Conservation (phyloP, 1,140 invertebrate species). For the Plectrocnemia conspersa region DNA sequence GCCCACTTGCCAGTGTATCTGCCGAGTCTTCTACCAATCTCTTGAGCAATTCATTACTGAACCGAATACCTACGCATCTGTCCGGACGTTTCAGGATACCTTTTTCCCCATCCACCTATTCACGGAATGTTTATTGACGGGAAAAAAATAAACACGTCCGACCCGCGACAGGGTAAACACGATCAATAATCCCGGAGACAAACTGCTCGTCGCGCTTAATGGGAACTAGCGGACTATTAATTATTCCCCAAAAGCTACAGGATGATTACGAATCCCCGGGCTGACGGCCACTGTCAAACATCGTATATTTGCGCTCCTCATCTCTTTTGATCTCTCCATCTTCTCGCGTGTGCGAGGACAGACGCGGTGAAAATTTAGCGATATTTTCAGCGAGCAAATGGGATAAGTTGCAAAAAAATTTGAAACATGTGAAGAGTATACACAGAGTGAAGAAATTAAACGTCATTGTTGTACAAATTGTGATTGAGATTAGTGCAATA, state of each 20-base stretch:
- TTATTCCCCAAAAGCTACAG: not conserved
- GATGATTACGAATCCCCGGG: not conserved
- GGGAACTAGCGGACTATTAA: not conserved
- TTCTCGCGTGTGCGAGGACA: too few relatives aligned
- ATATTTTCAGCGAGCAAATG: too few relatives aligned
- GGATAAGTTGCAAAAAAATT: too few relatives aligned
- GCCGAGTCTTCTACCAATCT: not conserved
- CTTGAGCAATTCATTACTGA: not conserved
- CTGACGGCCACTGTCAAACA: not conserved
- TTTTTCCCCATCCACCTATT: constrained; percentile 12
- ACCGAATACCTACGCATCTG: constrained; percentile 16
- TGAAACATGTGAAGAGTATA: too few relatives aligned
- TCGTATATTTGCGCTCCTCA: constrained; percentile 1
- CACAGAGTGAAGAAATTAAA: too few relatives aligned
- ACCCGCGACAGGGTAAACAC: constrained; percentile 3
- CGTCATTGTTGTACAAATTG: too few relatives aligned
- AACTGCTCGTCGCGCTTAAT: not conserved
- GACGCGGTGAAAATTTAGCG: too few relatives aligned
- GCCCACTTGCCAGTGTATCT: too few relatives aligned
- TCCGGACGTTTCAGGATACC: constrained; percentile 4
- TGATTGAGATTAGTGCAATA: too few relatives aligned
- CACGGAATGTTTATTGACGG: constrained; percentile 27
- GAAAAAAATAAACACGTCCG: constrained; percentile 24
- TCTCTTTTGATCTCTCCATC: too few relatives aligned
- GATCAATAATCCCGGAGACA: constrained; percentile 14